Evolutionary conservation across 2,888 invertebrate species (phyloP).

Genomic region (Machimus rusticus): DNA sequence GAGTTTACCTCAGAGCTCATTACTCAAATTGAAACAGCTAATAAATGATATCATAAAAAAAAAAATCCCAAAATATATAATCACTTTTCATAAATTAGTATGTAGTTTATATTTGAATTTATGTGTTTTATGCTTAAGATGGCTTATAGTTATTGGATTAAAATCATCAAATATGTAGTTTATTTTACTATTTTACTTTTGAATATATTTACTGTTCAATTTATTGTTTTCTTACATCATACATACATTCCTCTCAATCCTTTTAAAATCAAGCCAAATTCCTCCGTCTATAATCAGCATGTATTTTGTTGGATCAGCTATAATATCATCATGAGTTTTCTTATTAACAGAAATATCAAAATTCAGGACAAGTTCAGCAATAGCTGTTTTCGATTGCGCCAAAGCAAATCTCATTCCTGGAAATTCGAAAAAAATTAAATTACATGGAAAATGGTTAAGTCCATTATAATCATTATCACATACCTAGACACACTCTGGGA

Average conservation of each 20-base stretch:
- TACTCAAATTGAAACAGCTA: too few relatives aligned
- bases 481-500: constrained; percentile 61
- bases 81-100: too few relatives aligned
- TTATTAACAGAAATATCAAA: constrained; percentile 53
- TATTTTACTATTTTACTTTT: too few relatives aligned
- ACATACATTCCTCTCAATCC: not conserved
- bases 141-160: too few relatives aligned
- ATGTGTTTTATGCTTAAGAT: too few relatives aligned
- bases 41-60: too few relatives aligned
- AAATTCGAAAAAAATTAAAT: not conserved
- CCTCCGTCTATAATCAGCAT: constrained; percentile 56
- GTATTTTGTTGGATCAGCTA: constrained; percentile 54
- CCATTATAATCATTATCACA: not conserved
- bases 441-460: not conserved
- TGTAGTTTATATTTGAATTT: too few relatives aligned
- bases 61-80: too few relatives aligned
- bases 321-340: constrained; percentile 52
- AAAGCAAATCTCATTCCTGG: constrained; percentile 54
- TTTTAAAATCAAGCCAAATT: constrained; percentile 56
- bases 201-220: not conserved
- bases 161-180: too few relatives aligned
- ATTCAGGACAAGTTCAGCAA: constrained; percentile 53
- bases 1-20: not conserved
- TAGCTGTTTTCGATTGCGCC: constrained; percentile 55
- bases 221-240: not conserved